A percentile compares a stretch with the other conserved stretches of the same genome.
phyloP scores from a whole-genome alignment of 2,888 invertebrate species.

The Iselma pallidipennis region DNA sequence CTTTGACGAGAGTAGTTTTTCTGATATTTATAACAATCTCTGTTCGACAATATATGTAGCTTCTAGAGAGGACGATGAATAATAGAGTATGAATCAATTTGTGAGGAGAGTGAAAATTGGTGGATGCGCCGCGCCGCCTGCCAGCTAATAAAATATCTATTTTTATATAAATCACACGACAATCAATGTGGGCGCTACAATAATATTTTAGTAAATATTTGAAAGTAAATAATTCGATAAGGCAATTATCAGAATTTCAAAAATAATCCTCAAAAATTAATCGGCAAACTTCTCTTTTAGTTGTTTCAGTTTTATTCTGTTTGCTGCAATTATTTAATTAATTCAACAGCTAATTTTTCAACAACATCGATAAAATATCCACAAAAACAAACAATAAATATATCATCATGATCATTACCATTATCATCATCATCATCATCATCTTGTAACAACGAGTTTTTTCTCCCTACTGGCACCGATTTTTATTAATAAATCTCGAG shows the following conservation, averaged over 20 bases:
- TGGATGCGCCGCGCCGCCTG: neutral
- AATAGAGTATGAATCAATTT: no score
- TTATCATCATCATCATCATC: neutral
- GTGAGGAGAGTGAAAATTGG: neutral
- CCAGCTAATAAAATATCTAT: no score
- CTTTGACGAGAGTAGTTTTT: no score
- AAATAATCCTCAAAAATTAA: neutral
- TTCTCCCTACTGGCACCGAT: neutral
- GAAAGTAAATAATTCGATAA: neutral
- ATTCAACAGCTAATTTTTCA: neutral
- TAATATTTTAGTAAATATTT: no score
- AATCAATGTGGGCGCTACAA: no score
- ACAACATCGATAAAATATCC: neutral
- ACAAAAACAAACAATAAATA: neutral
- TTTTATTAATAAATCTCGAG: slow-evolving; percentile 2
- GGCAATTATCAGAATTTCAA: no score
- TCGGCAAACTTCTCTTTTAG: neutral
- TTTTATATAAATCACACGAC: no score
- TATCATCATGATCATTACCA: neutral
- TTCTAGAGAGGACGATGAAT: no score
- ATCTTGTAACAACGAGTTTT: neutral
- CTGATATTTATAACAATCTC: no score
- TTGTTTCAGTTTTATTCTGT: neutral
- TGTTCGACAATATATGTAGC: no score
- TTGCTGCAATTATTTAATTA: neutral